Evolutionary conservation across 2,113 vertebrate genomes (phyloP).

Genomic region (Actinemys pallida): DNA sequence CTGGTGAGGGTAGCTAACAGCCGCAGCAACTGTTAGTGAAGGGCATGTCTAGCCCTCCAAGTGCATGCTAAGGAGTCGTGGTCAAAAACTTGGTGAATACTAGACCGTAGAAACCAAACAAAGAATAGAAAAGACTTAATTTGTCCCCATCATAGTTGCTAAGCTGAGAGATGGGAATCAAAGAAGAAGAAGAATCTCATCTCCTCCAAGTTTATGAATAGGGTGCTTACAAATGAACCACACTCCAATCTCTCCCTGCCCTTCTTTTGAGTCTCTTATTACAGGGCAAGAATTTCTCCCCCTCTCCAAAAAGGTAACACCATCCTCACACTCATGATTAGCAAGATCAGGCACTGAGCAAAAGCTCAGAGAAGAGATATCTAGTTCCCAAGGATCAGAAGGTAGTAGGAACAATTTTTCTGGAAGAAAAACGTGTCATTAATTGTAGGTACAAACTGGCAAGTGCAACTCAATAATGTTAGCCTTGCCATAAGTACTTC

Average conservation of each 20-base stretch:
- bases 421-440: not conserved
- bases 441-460: not conserved
- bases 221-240: not conserved
- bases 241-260: not conserved
- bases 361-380: not conserved
- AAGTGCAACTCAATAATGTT: not conserved
- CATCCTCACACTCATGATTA: not conserved
- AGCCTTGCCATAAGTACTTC: not conserved
- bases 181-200: not conserved
- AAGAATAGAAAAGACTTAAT: not conserved
- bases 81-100: not conserved
- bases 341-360: not conserved
- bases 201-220: not conserved
- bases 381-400: not conserved
- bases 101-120: not conserved
- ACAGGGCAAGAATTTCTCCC: not conserved
- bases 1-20: not conserved
- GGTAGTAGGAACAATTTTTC: not conserved
- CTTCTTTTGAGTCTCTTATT: not conserved
- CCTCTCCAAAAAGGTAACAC: not conserved
- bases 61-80: not conserved
- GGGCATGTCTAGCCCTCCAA: not conserved
- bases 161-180: not conserved
- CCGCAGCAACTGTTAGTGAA: not conserved
- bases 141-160: not conserved